Evolutionary conservation across 2,797 vertebrate genomes (phyloP).

Genomic region (Anabacerthia variegaticeps): DNA sequence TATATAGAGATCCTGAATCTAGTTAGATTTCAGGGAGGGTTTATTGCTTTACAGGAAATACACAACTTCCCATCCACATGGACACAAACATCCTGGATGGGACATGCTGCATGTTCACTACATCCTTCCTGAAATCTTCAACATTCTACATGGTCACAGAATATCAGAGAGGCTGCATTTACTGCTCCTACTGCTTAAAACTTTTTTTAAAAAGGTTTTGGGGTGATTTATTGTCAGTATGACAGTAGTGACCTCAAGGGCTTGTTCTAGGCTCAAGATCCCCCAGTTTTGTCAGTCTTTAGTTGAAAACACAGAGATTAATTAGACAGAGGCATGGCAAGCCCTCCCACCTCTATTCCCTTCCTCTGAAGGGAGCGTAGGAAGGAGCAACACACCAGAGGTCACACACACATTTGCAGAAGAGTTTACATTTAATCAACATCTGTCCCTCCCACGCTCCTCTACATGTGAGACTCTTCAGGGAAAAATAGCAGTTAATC

Average conservation of each 20-base stretch:
- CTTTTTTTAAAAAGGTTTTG: neutral
- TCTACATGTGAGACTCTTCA: neutral
- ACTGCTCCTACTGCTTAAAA: neutral
- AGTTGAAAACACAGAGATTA: neutral
- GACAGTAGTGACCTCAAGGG: neutral
- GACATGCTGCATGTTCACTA: neutral
- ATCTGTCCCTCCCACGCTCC: neutral
- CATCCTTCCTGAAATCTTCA: neutral
- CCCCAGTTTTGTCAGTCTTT: neutral
- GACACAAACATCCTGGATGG: neutral
- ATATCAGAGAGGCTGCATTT: neutral
- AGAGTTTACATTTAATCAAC: neutral
- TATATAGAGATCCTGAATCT: neutral
- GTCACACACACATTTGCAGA: neutral
- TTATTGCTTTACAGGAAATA: neutral
- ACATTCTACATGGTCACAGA: fast-evolving
- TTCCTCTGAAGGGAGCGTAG: neutral
- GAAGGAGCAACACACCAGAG: neutral
- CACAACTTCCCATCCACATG: neutral
- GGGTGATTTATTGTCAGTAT: neutral
- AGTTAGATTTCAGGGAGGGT: neutral
- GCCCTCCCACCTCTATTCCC: neutral
- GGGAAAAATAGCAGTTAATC: neutral
- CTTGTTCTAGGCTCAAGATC: neutral
- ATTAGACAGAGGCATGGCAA: neutral